phyloP scores from a whole-genome alignment of 2,888 invertebrate species.

The Disparrhopalites patrizii region DNA sequence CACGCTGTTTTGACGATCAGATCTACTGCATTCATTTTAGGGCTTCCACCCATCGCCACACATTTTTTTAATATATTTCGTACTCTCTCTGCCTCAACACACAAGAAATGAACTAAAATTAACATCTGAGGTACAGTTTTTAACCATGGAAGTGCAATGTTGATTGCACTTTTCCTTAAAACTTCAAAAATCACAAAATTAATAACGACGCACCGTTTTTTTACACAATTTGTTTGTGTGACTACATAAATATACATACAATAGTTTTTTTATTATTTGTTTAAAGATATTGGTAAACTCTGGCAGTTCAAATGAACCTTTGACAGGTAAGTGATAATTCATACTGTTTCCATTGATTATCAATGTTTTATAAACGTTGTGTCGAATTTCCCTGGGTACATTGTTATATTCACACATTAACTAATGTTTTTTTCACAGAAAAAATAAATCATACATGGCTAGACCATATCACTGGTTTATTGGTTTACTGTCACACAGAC shows the following conservation, averaged over 20 bases:
- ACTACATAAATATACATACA: neutral
- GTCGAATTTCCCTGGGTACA: neutral
- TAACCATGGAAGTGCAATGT: neutral
- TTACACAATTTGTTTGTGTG: neutral
- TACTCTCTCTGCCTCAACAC: too few species aligned
- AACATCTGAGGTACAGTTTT: neutral
- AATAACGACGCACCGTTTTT: neutral
- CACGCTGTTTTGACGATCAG: too few species aligned
- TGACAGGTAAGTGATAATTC: constrained; percentile 1
- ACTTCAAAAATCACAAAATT: neutral
- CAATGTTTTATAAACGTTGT: neutral
- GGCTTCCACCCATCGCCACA: too few species aligned
- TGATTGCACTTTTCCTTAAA: neutral
- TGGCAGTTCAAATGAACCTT: constrained; percentile 1
- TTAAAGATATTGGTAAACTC: neutral
- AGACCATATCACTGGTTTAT: constrained; percentile 6
- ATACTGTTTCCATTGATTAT: neutral
- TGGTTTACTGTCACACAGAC: neutral
- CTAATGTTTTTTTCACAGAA: neutral
- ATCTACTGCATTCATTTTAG: too few species aligned
- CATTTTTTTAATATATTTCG: too few species aligned
- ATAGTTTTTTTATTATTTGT: neutral
- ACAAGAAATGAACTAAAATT: constrained; percentile 1
- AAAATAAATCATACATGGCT: constrained; percentile 3
- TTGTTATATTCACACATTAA: too few species aligned